Percentiles rank a stretch among this genome's conserved stretches.
phyloP scores from a whole-genome alignment of 2,888 invertebrate species.

The Drosophila flavopinicola region DNA sequence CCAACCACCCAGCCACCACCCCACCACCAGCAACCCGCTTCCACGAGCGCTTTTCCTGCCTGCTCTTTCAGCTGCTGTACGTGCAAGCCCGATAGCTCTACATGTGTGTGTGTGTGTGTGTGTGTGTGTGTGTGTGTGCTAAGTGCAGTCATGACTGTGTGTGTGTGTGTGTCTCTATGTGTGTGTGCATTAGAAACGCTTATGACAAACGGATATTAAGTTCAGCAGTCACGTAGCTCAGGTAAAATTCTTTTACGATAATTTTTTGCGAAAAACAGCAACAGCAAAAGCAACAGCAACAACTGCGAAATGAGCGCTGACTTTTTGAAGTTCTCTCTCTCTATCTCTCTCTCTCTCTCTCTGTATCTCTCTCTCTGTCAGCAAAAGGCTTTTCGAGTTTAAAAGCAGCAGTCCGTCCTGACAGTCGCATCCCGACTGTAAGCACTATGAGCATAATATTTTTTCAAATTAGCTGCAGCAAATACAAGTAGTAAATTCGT shows the following conservation, averaged over 20 bases:
- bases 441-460: conserved; percentile 26
- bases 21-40: conserved; percentile 2
- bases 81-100: conserved; percentile 30
- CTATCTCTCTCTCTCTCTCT: no score
- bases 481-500: conserved; percentile 7
- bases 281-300: conserved; percentile 7
- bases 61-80: conserved; percentile 48
- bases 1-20: no score
- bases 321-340: conserved; percentile 32
- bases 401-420: conserved; percentile 19
- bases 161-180: conserved; percentile 26
- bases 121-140: conserved; percentile 39
- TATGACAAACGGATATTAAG: conserved; percentile 76
- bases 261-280: conserved; percentile 61
- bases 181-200: conserved; percentile 70
- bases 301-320: conserved; percentile 30
- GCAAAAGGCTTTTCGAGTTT: conserved; percentile 20
- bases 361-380: no score
- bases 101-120: conserved; percentile 6
- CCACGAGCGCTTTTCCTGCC: conserved; percentile 29
- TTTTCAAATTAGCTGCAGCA: neutral
- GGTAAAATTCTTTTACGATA: conserved; percentile 83
- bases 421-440: conserved; percentile 1
- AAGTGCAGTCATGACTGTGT: conserved; percentile 57
- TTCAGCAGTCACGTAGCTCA: conserved; percentile 82